Evolutionary conservation across 2,888 invertebrate species (phyloP), one percentile per base, ranked within the genome.

Genomic region (Apocheima hispidaria): DNA sequence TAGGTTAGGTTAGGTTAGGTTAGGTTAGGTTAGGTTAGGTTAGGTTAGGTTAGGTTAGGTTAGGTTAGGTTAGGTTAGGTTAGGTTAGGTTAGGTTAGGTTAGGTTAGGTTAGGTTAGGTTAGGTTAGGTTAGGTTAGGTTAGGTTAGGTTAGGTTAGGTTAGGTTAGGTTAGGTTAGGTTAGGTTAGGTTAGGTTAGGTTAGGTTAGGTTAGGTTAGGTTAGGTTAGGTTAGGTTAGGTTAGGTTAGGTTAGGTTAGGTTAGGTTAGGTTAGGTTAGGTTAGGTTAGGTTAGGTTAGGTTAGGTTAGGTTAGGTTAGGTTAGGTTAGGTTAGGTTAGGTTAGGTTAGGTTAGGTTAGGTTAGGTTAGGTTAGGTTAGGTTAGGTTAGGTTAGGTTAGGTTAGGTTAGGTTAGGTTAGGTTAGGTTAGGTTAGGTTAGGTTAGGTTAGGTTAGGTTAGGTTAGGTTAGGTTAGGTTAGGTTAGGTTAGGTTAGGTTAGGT

Each of bases 1-100:
- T 36, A 36, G 36, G 36, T 36, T 36, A 36, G 36, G 36, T 36
- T 36, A 36, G 36, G 36, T 36, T 36, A 36, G 36, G 36, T 36
- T 36, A 36, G 36, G 36, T 36, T 36, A 36, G 36, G 36, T 36
- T 36, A 36, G 36, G 36, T 36, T 36, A 36, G 36, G 36, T 36
- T 36, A 36, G 36, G 36, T 36, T 36, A 36, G 36, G 36, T 36
- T 36, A 36, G 36, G 36, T 36, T 36, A 36, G 36, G 36, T 36
- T 36, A 36, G 36, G 36, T 36, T 36, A 36, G 36, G 36, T 36
- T 36, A 36, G 36, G 36, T 36, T 36, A 36, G 36, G 36, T 36
- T 36, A 36, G 36, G 36, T 36, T 36, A 36, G 36, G 36, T 36
- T 36, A 36, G 36, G 36, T 36, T 36, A 36, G 36, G 36, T 36